phyloP scores from a whole-genome alignment of 2,113 vertebrate species.

The Erpornis zantholeuca region DNA sequence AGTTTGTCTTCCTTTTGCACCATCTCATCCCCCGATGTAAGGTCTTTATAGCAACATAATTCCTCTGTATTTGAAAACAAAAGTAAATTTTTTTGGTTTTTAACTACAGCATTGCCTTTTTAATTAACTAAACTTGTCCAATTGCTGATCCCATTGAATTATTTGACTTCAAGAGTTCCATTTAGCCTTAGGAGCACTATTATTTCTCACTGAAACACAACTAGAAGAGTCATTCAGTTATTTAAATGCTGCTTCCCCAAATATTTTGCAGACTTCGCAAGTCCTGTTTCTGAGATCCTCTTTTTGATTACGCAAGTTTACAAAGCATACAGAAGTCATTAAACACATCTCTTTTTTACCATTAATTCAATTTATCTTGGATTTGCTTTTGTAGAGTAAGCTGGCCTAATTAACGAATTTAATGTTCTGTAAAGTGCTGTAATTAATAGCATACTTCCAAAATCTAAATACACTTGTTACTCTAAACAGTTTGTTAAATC shows the following conservation, averaged over 20 bases:
- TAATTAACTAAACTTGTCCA: neutral
- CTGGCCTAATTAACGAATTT: neutral
- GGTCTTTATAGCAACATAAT: neutral
- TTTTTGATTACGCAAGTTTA: constrained; percentile 28
- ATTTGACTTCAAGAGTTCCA: neutral
- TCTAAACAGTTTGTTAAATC: neutral
- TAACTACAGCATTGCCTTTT: neutral
- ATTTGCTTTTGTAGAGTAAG: neutral
- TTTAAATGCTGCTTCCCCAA: constrained; percentile 32
- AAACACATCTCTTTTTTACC: neutral
- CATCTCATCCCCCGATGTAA: neutral
- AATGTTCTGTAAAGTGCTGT: neutral
- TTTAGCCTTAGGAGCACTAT: neutral
- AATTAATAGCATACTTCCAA: constrained; percentile 4
- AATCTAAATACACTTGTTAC: neutral
- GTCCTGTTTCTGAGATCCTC: constrained; percentile 23
- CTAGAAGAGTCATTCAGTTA: constrained; percentile 10
- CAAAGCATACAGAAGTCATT: neutral
- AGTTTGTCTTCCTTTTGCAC: neutral
- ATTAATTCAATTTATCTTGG: neutral
- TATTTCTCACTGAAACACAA: neutral
- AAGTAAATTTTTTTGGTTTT: neutral
- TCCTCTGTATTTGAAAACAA: neutral
- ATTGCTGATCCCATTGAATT: neutral
- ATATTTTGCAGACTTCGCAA: neutral